These are phyloP conservation scores for Steinernema carpocapsae DNA, from an alignment of 2,888 invertebrate genomes.

Conservation along the genomic window DNA sequence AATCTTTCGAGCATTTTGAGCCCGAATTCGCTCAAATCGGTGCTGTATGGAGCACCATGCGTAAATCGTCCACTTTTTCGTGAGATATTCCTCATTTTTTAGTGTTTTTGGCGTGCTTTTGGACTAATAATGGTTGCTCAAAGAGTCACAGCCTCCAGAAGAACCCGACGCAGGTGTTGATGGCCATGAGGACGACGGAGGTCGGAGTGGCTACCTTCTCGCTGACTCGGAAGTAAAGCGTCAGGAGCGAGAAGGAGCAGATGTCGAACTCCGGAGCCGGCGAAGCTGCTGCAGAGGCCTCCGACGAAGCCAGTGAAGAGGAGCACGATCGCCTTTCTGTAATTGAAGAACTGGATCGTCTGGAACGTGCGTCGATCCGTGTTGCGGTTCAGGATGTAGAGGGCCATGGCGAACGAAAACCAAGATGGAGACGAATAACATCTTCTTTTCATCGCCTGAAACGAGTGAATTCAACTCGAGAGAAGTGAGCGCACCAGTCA, in stretches of 20 bases:
- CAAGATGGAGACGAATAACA: slow-evolving; percentile 65
- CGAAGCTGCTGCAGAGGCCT: slow-evolving; percentile 63
- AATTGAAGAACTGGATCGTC: slow-evolving; percentile 47
- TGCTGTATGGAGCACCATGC: too few relatives aligned
- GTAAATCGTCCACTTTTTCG: too few relatives aligned
- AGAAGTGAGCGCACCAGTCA: slow-evolving; percentile 36
- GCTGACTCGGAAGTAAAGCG: slow-evolving; percentile 48
- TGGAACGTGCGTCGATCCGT: slow-evolving; percentile 50
- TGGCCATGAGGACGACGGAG: slow-evolving; percentile 62
- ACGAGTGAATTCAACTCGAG: too few relatives aligned
- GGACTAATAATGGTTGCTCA: slow-evolving; percentile 38
- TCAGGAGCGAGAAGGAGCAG: slow-evolving; percentile 59
- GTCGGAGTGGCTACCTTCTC: slow-evolving; percentile 66
- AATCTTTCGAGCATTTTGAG: too few relatives aligned
- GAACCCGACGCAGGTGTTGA: slow-evolving; percentile 57
- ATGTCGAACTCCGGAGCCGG: slow-evolving; percentile 67
- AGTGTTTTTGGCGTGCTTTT: too few relatives aligned
- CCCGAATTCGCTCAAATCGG: too few relatives aligned
- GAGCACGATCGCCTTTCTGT: slow-evolving; percentile 53
- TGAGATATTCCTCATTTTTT: too few relatives aligned
- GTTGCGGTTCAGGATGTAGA: slow-evolving; percentile 57
- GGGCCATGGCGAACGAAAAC: slow-evolving; percentile 62
- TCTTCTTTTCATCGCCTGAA: slow-evolving; percentile 56
- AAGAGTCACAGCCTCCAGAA: slow-evolving; percentile 57
- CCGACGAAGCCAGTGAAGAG: slow-evolving; percentile 60